Conservation (phyloP, 1,140 invertebrate species). For the Magallana ariakensis region DNA sequence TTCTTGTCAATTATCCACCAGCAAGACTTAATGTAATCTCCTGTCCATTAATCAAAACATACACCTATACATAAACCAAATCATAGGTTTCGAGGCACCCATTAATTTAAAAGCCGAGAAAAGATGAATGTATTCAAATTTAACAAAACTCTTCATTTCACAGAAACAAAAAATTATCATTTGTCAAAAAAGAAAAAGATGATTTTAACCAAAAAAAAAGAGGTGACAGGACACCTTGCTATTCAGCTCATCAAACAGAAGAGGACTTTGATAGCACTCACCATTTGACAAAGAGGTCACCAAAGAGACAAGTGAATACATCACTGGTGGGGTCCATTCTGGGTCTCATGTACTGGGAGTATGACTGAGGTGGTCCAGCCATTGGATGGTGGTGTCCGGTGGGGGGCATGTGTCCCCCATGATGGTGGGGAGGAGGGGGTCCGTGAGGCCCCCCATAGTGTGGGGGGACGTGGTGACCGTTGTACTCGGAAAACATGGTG, state of each 20-base stretch:
- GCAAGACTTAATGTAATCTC: too few species aligned
- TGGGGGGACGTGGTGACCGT: conserved; percentile 55
- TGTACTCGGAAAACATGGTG: conserved; percentile 71
- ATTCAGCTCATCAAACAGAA: too few species aligned
- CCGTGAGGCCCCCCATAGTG: conserved; percentile 53
- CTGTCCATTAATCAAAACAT: too few species aligned
- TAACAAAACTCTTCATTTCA: not conserved
- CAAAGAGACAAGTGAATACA: conserved; percentile 77
- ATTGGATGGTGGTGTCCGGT: conserved; percentile 47
- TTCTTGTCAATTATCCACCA: too few species aligned
- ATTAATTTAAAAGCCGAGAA: not conserved
- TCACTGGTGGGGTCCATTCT: conserved; percentile 74
- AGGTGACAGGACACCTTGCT: too few species aligned
- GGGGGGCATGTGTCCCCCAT: conserved; percentile 52
- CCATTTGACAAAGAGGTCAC: conserved; percentile 77
- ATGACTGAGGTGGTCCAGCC: conserved; percentile 46
- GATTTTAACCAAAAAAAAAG: too few species aligned
- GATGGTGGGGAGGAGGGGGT: conserved; percentile 53
- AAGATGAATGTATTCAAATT: not conserved
- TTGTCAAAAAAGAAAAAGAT: too few species aligned
- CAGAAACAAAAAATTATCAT: too few species aligned
- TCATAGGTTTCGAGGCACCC: too few species aligned
- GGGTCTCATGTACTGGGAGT: conserved; percentile 63
- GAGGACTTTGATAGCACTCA: conserved; percentile 55
- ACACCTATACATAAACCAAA: too few species aligned